Evolutionary conservation across 2,888 invertebrate species (phyloP).

Genomic region (Chalcosyrphus nemorum): DNA sequence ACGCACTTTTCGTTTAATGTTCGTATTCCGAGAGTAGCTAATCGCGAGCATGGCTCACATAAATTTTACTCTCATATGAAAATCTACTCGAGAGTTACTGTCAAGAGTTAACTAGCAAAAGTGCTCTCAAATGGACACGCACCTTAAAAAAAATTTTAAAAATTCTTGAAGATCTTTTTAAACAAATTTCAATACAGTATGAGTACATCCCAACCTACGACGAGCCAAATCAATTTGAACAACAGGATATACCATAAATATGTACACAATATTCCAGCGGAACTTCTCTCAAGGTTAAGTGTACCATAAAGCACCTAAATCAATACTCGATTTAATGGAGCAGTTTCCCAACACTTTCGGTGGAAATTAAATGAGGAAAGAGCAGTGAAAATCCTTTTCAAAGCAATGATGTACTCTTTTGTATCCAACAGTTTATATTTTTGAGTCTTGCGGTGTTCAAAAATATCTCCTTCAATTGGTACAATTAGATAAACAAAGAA

Average conservation of each 20-base stretch:
- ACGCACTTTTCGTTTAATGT: too few relatives aligned
- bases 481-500: constrained; percentile 2
- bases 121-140: too few relatives aligned
- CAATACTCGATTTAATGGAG: not conserved
- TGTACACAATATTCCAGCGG: not conserved
- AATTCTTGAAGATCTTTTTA: too few relatives aligned
- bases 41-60: too few relatives aligned
- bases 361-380: not conserved
- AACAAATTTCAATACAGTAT: too few relatives aligned
- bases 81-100: too few relatives aligned
- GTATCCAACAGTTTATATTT: not conserved
- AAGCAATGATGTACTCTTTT: not conserved
- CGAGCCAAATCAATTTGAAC: not conserved
- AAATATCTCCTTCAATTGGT: not conserved
- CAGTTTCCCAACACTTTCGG: not conserved
- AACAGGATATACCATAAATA: not conserved
- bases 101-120: too few relatives aligned
- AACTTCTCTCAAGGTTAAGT: not conserved
- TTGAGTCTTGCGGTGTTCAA: not conserved
- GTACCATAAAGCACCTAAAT: not conserved
- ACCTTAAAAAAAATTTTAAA: too few relatives aligned
- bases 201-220: too few relatives aligned
- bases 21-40: too few relatives aligned
- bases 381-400: not conserved
- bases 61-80: too few relatives aligned